phyloP scores from a whole-genome alignment of 64 coral and sea anemone genomes.

The Actinia tenebrosa region DNA sequence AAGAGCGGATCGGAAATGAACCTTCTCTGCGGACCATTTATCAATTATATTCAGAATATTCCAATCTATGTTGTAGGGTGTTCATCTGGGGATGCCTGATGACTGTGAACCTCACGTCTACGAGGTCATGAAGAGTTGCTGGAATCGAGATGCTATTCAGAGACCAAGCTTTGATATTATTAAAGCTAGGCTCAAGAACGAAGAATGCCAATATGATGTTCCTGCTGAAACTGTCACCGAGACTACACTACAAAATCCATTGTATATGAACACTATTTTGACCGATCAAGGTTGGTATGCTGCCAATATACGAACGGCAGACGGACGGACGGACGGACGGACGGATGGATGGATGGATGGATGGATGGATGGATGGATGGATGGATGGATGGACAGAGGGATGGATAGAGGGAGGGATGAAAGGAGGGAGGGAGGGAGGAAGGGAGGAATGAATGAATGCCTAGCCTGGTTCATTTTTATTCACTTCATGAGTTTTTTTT shows the following conservation, averaged over 20 bases:
- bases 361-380: too few species aligned
- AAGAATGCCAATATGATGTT: constrained; percentile 3
- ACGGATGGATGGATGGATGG: too few species aligned
- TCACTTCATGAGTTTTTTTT: neutral
- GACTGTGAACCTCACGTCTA: constrained; percentile 79
- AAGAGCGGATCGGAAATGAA: too few species aligned
- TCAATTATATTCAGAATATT: neutral
- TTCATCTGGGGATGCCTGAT: constrained; percentile 83
- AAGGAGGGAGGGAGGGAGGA: too few species aligned
- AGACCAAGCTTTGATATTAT: constrained; percentile 70
- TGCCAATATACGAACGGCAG: neutral
- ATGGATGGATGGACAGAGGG: too few species aligned
- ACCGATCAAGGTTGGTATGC: neutral
- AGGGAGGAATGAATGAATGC: too few species aligned
- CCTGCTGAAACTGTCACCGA: neutral
- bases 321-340: too few species aligned
- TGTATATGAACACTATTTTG: neutral
- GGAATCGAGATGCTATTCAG: constrained; percentile 67
- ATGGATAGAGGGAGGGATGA: too few species aligned
- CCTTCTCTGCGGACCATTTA: too few species aligned
- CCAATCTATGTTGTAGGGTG: constrained; percentile 41
- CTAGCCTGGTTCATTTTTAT: neutral
- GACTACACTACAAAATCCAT: neutral
- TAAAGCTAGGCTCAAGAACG: constrained; percentile 48
- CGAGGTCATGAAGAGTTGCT: constrained; percentile 86